Evolutionary conservation across 2,113 vertebrate species (phyloP).

Genomic region (Indri indri): DNA sequence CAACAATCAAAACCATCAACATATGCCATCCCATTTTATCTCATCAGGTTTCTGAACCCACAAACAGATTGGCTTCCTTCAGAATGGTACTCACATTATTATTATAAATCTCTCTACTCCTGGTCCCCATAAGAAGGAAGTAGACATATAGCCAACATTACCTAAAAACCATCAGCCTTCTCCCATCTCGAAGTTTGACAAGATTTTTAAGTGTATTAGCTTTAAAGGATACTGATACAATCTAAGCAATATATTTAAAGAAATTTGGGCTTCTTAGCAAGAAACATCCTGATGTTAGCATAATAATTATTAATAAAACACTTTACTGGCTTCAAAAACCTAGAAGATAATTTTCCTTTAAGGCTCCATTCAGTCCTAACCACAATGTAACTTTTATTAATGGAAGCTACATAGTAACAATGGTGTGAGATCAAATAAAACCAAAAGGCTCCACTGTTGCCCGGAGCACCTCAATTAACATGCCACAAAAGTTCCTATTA

Average conservation of each 20-base stretch:
- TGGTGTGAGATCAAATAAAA: slow-evolving; percentile 77
- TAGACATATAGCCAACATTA: slow-evolving; percentile 2
- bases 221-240: slow-evolving; percentile 23
- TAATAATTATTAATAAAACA: neutral
- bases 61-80: neutral
- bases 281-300: slow-evolving; percentile 27
- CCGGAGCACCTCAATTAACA: slow-evolving; percentile 82
- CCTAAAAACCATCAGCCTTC: neutral
- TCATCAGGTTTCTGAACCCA: neutral
- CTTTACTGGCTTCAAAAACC: slow-evolving; percentile 48
- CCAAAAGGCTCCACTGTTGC: slow-evolving; percentile 66
- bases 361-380: slow-evolving; percentile 67
- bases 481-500: slow-evolving; percentile 76
- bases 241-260: slow-evolving; percentile 29
- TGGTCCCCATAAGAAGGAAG: neutral
- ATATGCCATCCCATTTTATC: neutral
- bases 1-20: neutral
- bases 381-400: slow-evolving; percentile 76
- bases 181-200: neutral
- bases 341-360: slow-evolving; percentile 64
- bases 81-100: neutral
- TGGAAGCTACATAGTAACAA: slow-evolving; percentile 72
- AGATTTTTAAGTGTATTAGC: slow-evolving; percentile 12
- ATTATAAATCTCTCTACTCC: neutral
- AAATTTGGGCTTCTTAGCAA: slow-evolving; percentile 29